These are phyloP conservation scores for Eonycteris spelaea DNA, from an alignment of 2,113 vertebrate species.

Conservation along the genomic window DNA sequence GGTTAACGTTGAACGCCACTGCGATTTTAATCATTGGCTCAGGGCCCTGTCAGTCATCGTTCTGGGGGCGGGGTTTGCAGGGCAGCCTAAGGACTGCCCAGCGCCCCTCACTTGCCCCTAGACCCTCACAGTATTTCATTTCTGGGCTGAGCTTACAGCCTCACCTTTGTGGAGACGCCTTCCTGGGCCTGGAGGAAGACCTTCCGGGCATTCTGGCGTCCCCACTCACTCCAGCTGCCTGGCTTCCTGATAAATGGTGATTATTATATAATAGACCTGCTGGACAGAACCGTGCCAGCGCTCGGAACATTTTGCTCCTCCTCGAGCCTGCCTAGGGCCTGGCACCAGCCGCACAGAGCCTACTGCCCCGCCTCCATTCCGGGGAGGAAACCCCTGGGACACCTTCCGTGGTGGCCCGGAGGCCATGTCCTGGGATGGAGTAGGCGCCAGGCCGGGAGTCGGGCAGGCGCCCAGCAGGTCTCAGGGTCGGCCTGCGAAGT, in stretches of 20 bases:
- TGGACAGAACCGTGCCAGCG: conserved; percentile 54
- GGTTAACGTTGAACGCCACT: conserved; percentile 57
- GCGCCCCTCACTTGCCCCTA: conserved; percentile 52
- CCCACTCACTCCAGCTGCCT: conserved; percentile 56
- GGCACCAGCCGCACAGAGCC: conserved; percentile 43
- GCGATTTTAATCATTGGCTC: conserved; percentile 63
- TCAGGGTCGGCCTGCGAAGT: conserved; percentile 28
- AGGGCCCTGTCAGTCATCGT: conserved; percentile 49
- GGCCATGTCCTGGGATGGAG: background rate
- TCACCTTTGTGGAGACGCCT: background rate
- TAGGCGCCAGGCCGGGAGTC: background rate
- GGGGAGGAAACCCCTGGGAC: background rate
- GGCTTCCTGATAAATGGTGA: conserved; percentile 72
- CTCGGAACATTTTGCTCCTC: conserved; percentile 50
- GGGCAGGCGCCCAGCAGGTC: background rate
- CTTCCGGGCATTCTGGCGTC: conserved; percentile 43
- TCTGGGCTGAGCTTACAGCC: conserved; percentile 32
- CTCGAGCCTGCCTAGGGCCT: conserved; percentile 46
- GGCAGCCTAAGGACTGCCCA: background rate
- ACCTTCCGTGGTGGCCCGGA: background rate
- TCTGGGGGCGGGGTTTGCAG: conserved; percentile 47
- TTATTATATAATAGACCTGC: conserved; percentile 72
- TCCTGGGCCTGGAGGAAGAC: conserved; percentile 30
- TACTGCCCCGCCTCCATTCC: background rate
- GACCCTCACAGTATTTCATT: conserved; percentile 33